Base-by-base conservation (phyloP, 2,797 vertebrate genomes). In the Oreochromis mossambicus region DNA sequence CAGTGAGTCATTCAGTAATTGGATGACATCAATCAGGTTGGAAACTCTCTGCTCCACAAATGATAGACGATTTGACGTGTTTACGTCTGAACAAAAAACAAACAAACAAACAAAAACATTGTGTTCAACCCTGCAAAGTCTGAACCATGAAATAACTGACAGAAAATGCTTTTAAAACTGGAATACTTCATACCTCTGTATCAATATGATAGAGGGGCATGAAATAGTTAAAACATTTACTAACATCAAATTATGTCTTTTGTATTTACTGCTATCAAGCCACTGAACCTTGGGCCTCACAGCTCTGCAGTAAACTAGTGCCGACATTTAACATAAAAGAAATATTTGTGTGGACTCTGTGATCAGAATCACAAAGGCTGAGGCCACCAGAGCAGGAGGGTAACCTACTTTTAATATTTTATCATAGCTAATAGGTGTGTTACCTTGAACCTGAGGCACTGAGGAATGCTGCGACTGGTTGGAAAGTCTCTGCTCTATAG, bases 381-480 rank as follows among this genome's bases (percentile, higher is more conserved):
- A 0, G 0, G 19, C 34, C 61, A 38, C 21, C 19, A 66, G 19
- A 38, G 19, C 34, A 66, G 34, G 1, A 21, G 3, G 3, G 19
- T 13, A 38, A 66, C 34, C 34, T 66, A 13, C 34, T 66, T 38
- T 13, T 38, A 13, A n/a, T 11, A 6, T 32, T 36, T n/a, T 2
- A 38, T 66, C n/a, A 38, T 13, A 38, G 58, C 58, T 38, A 1
- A 36, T n/a, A 63, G 17, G 19, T 21, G 19, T 38, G 19, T 86
- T 84, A 93, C 93, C 91, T 17, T 86, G 56, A 54, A 52, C 14
- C 0, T 55, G 51, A 56, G 75, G 32, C 88, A 87, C 82, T 0
- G 92, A 82, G 21, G 68, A 3, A 48, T 81, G 83, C 83, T 88
- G 50, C 6, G 86, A 85, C 14, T 83, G 50, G 50, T 89, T 84